Conservation (phyloP, 2,113 vertebrate species). For the Lamprologus speciosus region DNA sequence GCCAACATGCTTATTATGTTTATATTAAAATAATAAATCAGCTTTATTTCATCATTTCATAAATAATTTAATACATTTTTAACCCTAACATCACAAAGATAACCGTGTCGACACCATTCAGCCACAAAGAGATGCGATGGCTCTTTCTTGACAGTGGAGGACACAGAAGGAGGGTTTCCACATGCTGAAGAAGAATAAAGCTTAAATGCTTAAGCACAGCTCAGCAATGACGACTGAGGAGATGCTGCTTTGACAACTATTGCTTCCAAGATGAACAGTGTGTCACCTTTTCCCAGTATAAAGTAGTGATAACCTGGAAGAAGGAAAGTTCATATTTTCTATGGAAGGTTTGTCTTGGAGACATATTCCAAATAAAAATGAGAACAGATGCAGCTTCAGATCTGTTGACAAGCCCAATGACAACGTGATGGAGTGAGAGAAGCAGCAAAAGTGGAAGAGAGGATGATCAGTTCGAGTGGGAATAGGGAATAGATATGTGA, state of each 20-base stretch:
- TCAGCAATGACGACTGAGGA: not conserved
- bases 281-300: not conserved
- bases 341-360: not conserved
- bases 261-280: not conserved
- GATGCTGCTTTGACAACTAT: not conserved
- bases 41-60: not conserved
- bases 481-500: slow-evolving; percentile 46
- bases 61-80: fast-evolving
- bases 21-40: not conserved
- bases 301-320: fast-evolving
- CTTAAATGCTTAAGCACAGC: not conserved
- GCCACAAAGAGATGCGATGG: not conserved
- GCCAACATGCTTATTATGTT: not conserved
- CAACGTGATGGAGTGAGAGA: not conserved
- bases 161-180: not conserved
- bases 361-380: not conserved
- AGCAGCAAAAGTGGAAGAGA: not conserved
- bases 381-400: slow-evolving; percentile 16
- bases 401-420: slow-evolving; percentile 36
- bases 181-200: not conserved
- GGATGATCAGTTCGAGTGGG: slow-evolving; percentile 10
- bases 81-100: not conserved
- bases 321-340: not conserved
- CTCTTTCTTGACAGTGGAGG: not conserved
- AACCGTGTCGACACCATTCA: too few species aligned